Evolutionary conservation across 2,113 vertebrate species (phyloP).

Genomic region (Pollimyrus isidori): DNA sequence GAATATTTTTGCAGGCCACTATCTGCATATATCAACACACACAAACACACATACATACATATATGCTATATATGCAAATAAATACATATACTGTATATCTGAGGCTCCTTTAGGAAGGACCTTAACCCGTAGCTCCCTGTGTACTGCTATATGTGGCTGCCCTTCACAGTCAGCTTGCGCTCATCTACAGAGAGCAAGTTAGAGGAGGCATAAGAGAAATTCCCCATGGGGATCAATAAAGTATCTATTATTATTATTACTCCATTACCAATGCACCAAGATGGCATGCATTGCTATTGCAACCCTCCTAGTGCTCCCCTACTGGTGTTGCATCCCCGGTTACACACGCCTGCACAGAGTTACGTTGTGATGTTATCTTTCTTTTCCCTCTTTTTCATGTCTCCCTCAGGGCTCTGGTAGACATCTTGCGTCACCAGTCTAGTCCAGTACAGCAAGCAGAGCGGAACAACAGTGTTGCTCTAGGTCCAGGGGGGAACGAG

Average conservation of each 20-base stretch:
- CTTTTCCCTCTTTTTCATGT: not conserved
- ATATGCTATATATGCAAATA: too few relatives aligned
- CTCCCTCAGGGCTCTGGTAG: conserved; percentile 71
- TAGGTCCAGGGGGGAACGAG: conserved; percentile 45
- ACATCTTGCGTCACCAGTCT: conserved; percentile 79
- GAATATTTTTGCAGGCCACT: too few relatives aligned
- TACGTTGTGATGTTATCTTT: not conserved
- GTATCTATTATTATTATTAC: not conserved
- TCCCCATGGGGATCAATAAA: too few relatives aligned
- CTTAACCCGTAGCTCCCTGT: too few relatives aligned
- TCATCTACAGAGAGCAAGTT: too few relatives aligned
- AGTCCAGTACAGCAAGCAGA: conserved; percentile 68
- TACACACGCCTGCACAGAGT: not conserved
- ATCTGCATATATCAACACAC: too few relatives aligned
- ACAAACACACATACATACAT: too few relatives aligned
- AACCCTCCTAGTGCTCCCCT: not conserved
- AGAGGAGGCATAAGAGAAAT: too few relatives aligned
- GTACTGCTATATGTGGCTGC: too few relatives aligned
- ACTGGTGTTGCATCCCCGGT: not conserved
- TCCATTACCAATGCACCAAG: not conserved
- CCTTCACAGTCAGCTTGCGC: too few relatives aligned
- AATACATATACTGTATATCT: too few relatives aligned
- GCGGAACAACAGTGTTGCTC: conserved; percentile 63
- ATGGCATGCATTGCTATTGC: not conserved
- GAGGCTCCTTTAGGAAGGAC: too few relatives aligned